Percentiles rank a stretch among this genome's conserved stretches.
Evolutionary conservation across 1,140 invertebrate species (phyloP).

Genomic region (Theocolax elegans): DNA sequence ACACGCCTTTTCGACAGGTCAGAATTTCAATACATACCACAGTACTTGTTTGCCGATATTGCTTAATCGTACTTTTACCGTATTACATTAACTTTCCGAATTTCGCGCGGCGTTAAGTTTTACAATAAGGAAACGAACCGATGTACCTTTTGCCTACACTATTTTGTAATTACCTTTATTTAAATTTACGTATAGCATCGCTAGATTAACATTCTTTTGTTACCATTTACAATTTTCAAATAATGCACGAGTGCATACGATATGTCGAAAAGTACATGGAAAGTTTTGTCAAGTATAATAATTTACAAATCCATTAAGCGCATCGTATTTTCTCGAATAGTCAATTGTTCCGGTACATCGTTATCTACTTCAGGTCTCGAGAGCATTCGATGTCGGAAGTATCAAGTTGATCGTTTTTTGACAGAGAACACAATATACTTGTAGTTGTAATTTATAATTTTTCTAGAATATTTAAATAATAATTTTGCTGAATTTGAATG

Average conservation of each 20-base stretch:
- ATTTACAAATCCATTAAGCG: neutral
- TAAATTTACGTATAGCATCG: too few species aligned
- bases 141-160: too few species aligned
- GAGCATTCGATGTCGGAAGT: neutral
- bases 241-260: too few species aligned
- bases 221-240: too few species aligned
- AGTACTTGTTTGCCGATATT: neutral
- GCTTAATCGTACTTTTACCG: slow-evolving; percentile 13
- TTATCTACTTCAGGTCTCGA: neutral
- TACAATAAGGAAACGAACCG: too few species aligned
- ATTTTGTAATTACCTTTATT: too few species aligned
- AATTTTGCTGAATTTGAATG: too few species aligned
- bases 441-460: too few species aligned
- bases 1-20: neutral
- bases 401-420: too few species aligned
- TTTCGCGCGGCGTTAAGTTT: neutral
- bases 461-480: too few species aligned
- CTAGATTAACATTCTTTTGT: too few species aligned
- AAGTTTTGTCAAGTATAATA: neutral
- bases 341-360: neutral
- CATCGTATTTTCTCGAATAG: neutral
- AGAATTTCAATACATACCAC: neutral
- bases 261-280: neutral
- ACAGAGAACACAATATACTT: too few species aligned
- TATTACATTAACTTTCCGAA: slow-evolving; percentile 2